Conservation (phyloP, 2,888 invertebrate species). For the Oscheius onirici region DNA sequence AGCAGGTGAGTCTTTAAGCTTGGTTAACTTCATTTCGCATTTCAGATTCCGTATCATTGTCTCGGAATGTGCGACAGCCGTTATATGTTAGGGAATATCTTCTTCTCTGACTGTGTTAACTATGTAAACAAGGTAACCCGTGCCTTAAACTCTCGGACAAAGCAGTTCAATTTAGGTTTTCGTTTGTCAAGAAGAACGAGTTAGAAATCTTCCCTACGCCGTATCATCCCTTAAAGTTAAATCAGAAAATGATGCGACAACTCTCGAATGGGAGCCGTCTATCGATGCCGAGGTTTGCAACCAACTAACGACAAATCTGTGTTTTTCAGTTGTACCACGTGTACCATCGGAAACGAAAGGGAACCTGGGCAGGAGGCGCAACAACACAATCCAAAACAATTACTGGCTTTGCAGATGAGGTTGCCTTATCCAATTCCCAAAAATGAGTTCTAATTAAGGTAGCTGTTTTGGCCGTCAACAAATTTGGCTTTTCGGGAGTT, state of each 20-base stretch:
- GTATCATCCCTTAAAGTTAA: slow-evolving; percentile 28
- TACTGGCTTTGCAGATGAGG: slow-evolving; percentile 35
- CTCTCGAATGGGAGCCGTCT: slow-evolving; percentile 34
- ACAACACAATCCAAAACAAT: slow-evolving; percentile 19
- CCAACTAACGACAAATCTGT: not conserved
- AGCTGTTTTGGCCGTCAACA: slow-evolving; percentile 39
- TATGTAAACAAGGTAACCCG: slow-evolving; percentile 24
- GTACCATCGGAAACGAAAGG: slow-evolving; percentile 26
- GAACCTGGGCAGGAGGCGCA: slow-evolving; percentile 32
- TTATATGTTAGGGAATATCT: slow-evolving; percentile 4
- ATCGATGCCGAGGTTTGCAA: slow-evolving; percentile 33
- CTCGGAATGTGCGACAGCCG: slow-evolving; percentile 51
- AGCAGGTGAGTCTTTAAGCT: slow-evolving; percentile 32
- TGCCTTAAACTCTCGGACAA: not conserved
- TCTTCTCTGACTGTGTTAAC: slow-evolving; percentile 19
- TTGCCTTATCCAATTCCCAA: not conserved
- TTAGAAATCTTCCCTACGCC: slow-evolving; percentile 34
- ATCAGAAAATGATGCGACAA: not conserved
- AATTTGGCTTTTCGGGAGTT: slow-evolving; percentile 35
- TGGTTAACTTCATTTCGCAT: not conserved
- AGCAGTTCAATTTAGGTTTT: slow-evolving; percentile 33
- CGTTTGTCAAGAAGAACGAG: slow-evolving; percentile 40
- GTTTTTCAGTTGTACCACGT: slow-evolving; percentile 39
- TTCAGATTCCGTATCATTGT: slow-evolving; percentile 49
- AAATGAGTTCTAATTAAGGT: slow-evolving; percentile 32